These are phyloP conservation scores for Drosophila helvetica DNA, from an alignment of 2,888 invertebrate species.

Conservation along the genomic window DNA sequence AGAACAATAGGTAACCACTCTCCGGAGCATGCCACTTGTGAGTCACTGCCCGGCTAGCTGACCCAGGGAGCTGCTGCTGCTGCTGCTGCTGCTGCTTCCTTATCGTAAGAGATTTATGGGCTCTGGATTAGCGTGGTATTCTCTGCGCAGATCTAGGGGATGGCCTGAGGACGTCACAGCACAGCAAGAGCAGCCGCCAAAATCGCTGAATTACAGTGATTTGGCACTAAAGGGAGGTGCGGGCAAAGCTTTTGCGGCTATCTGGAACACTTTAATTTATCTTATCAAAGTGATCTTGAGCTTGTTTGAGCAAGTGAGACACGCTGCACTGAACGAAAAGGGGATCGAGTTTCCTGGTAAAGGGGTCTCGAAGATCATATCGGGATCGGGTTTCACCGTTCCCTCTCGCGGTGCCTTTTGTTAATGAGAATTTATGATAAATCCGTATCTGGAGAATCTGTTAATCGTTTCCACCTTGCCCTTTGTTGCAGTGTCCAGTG, in stretches of 20 bases:
- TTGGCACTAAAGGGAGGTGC: conserved; percentile 45
- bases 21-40: conserved; percentile 20
- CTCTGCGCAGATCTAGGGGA: conserved; percentile 1
- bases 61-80: conserved; percentile 17
- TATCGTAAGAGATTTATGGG: not conserved
- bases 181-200: not conserved
- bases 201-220: conserved; percentile 53
- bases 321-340: conserved; percentile 48
- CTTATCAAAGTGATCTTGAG: conserved; percentile 77
- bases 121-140: not conserved
- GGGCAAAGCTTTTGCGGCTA: conserved; percentile 21
- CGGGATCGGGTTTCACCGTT: not conserved
- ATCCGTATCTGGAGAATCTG: not conserved
- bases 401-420: not conserved
- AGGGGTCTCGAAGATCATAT: not conserved
- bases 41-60: conserved; percentile 30
- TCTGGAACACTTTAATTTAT: conserved; percentile 58
- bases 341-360: not conserved
- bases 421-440: conserved; percentile 17
- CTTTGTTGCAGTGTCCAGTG: conserved; percentile 52
- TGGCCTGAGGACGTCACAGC: not conserved
- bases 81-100: not conserved
- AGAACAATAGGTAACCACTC: conserved; percentile 57
- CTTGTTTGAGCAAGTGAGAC: conserved; percentile 23
- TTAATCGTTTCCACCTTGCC: not conserved